phyloP scores from a whole-genome alignment of 2,797 vertebrate species.

The Notolabrus celidotus region DNA sequence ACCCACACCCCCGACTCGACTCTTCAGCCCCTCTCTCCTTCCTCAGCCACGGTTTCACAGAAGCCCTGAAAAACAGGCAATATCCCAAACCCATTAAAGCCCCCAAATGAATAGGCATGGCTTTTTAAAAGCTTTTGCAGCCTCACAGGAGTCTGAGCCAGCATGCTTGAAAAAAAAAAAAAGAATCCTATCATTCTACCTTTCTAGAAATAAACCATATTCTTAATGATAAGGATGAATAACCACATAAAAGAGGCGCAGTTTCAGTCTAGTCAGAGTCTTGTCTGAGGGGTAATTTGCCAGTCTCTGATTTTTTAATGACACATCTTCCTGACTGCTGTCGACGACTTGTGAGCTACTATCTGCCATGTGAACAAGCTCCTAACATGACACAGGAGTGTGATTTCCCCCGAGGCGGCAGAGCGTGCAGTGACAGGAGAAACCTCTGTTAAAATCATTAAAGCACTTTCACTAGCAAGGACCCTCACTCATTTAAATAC shows the following conservation, averaged over 20 bases:
- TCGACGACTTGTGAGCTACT: slow-evolving; percentile 66
- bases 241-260: slow-evolving; percentile 63
- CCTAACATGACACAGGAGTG: slow-evolving; percentile 59
- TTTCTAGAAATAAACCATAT: slow-evolving; percentile 40
- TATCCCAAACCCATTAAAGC: slow-evolving; percentile 77
- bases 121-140: slow-evolving; percentile 50
- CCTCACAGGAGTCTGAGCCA: slow-evolving; percentile 42
- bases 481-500: slow-evolving; percentile 36
- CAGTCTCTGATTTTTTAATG: slow-evolving; percentile 66
- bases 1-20: slow-evolving; percentile 62
- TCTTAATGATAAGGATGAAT: slow-evolving; percentile 72
- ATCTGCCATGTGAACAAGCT: slow-evolving; percentile 76
- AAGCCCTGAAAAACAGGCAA: slow-evolving; percentile 76
- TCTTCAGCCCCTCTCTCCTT: slow-evolving; percentile 57
- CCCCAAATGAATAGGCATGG: slow-evolving; percentile 65
- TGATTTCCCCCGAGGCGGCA: slow-evolving; percentile 37
- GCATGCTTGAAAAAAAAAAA: slow-evolving; percentile 23
- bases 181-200: slow-evolving; percentile 21
- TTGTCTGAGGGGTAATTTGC: slow-evolving; percentile 65
- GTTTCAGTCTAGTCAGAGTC: slow-evolving; percentile 52
- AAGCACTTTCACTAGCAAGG: slow-evolving; percentile 31
- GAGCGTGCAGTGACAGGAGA: slow-evolving; percentile 81
- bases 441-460: slow-evolving; percentile 74
- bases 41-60: slow-evolving; percentile 64
- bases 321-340: slow-evolving; percentile 53